A percentile compares a stretch with the other conserved stretches of the same genome.
These are phyloP conservation scores for Bubalus kerabau DNA, from an alignment of 2,113 vertebrate genomes.

Conservation along the genomic window DNA sequence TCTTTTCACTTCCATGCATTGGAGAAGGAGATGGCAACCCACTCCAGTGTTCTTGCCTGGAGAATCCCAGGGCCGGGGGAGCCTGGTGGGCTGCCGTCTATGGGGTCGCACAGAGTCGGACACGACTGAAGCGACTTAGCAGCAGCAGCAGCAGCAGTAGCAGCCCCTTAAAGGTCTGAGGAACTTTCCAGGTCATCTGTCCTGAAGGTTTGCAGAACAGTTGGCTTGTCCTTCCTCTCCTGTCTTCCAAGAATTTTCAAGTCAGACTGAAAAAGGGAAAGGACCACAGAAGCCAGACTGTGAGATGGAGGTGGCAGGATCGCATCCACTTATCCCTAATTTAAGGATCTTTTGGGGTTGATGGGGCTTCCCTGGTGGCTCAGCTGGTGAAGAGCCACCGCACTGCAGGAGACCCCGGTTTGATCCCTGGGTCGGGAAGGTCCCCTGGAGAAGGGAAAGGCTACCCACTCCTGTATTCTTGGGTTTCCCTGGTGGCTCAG, in stretches of 20 bases:
- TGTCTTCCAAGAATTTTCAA: neutral
- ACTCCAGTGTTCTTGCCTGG: too few species aligned
- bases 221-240: neutral
- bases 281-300: neutral
- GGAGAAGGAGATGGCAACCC: too few species aligned
- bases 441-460: neutral
- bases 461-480: too few species aligned
- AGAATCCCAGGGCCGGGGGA: too few species aligned
- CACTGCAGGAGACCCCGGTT: neutral
- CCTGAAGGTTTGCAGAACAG: too few species aligned
- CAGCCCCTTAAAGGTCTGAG: too few species aligned
- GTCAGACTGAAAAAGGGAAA: too few species aligned
- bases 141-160: too few species aligned
- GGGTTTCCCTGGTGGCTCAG: neutral
- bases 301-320: fast-evolving
- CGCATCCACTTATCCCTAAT: fast-evolving
- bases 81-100: too few species aligned
- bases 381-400: neutral
- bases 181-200: neutral
- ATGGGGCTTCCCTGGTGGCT: neutral
- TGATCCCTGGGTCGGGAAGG: neutral
- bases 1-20: too few species aligned
- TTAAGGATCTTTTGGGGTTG: fast-evolving
- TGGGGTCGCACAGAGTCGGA: too few species aligned
- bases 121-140: too few species aligned